Base-by-base conservation (phyloP, 2,113 vertebrate species). In the Heliornis fulica region DNA sequence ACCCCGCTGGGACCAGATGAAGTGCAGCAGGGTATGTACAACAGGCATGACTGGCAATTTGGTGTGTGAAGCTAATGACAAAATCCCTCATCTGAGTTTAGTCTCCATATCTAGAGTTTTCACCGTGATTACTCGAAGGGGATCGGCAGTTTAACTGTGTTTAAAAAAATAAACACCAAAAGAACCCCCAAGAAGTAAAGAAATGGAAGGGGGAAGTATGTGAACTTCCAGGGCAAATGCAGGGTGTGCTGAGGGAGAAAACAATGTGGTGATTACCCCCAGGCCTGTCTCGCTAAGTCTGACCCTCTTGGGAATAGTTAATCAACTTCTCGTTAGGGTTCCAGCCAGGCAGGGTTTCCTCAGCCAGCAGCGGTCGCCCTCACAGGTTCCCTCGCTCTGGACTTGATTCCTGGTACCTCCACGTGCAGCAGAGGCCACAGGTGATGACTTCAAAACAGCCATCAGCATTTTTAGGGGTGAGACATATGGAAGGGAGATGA, bases 401-500 rank as follows among this genome's bases (percentile, higher is more conserved):
- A 2, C 19, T 4, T 13, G 23, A 7, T 5, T n/a, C 64, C 68
- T 18, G 60, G 38, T 40, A 16, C 46, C 31, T 72, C 34, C 1
- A 20, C 3, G 2, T 2, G 51, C 5, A 11, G 40, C 83, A 57
- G 23, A 20, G 2, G 1, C 38, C 69, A 32, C 41, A 23, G 48
- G 20, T 21, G 41, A 26, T 0, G 1, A 8, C 69, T 92, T 22
- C 31, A n/a, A 66, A 80, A 40, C 11, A 38, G 45, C 50, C 18
- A 3, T 23, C 23, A 25, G 41, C 85, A 43, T 11, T 81, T 86
- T 61, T 11, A 66, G 76, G 34, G 59, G 15, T 5, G 9, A 36
- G 23, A 17, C 4, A 2, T 10, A 18, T 0, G 0, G 82, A 59
- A 85, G 23, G 8, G 64, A 46, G 63, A 36, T 17, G 51, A 51